Evolutionary conservation across 2,113 vertebrate species (phyloP).

Genomic region (Scomber scombrus): DNA sequence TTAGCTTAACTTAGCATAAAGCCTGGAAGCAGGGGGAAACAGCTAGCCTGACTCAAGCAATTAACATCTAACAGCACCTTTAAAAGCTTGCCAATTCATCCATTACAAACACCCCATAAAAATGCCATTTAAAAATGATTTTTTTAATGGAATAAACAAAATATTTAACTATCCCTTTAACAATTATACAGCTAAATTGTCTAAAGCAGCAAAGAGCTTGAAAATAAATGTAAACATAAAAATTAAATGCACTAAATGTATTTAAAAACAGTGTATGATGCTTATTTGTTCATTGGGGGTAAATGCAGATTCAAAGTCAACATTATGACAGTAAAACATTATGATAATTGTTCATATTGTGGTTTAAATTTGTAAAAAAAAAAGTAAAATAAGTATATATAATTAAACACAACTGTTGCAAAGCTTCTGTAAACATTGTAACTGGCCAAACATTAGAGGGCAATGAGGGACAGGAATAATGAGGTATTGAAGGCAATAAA

Average conservation of each 20-base stretch:
- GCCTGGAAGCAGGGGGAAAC: too few species aligned
- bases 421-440: slow-evolving; percentile 15
- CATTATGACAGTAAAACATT: not conserved
- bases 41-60: too few species aligned
- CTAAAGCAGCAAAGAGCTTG: not conserved
- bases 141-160: too few species aligned
- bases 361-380: not conserved
- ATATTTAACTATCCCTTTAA: not conserved
- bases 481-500: slow-evolving; percentile 75
- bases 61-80: too few species aligned
- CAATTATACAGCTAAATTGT: not conserved
- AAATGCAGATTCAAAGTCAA: too few species aligned
- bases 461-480: slow-evolving; percentile 21
- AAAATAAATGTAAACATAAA: not conserved
- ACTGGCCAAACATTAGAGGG: slow-evolving; percentile 1
- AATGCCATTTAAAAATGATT: too few species aligned
- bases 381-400: not conserved
- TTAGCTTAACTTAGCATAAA: too few species aligned
- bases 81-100: too few species aligned
- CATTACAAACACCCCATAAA: too few species aligned
- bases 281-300: not conserved
- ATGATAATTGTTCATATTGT: too few species aligned
- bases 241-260: not conserved
- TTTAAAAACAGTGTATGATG: not conserved
- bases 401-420: not conserved